Percentiles rank a stretch among this genome's conserved stretches.
Evolutionary conservation across 2,888 invertebrate species (phyloP).

Genomic region (Byasa hedistus): DNA sequence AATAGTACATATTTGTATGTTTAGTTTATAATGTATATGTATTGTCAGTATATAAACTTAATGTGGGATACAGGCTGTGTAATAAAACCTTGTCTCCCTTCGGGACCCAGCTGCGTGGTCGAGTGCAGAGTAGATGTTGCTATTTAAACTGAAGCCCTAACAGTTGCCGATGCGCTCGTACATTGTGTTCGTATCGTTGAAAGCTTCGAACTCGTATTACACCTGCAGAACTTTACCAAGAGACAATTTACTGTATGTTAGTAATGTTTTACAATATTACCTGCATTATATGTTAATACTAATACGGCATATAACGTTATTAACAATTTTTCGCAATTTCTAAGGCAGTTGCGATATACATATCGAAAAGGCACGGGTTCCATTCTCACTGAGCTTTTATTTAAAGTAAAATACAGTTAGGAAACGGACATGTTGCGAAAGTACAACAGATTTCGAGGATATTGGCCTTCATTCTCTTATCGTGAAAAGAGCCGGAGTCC

Average conservation of each 20-base stretch:
- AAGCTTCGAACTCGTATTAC: conserved; percentile 13
- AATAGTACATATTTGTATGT: too few species aligned
- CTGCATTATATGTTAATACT: not conserved
- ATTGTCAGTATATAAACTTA: not conserved
- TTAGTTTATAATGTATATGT: not conserved
- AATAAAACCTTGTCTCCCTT: conserved; percentile 51
- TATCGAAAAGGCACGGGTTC: too few species aligned
- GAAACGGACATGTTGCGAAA: too few species aligned
- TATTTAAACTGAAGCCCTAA: conserved; percentile 47
- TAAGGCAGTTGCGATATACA: too few species aligned
- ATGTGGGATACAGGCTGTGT: conserved; percentile 32
- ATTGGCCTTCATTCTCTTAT: too few species aligned
- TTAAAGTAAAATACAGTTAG: too few species aligned
- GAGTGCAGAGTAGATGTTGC: conserved; percentile 52
- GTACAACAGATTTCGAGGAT: too few species aligned
- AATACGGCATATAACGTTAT: too few species aligned
- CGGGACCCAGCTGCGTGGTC: conserved; percentile 56
- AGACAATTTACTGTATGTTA: not conserved
- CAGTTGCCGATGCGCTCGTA: conserved; percentile 39
- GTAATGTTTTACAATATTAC: not conserved
- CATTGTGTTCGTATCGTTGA: conserved; percentile 28
- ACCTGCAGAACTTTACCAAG: conserved; percentile 7
- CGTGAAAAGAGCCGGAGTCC: too few species aligned
- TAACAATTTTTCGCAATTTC: too few species aligned
- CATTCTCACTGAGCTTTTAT: too few species aligned